Percentiles rank a stretch among this genome's conserved stretches.
These are phyloP conservation scores for Pemphredon lugubris DNA, from an alignment of 2,888 invertebrate species.

Conservation along the genomic window DNA sequence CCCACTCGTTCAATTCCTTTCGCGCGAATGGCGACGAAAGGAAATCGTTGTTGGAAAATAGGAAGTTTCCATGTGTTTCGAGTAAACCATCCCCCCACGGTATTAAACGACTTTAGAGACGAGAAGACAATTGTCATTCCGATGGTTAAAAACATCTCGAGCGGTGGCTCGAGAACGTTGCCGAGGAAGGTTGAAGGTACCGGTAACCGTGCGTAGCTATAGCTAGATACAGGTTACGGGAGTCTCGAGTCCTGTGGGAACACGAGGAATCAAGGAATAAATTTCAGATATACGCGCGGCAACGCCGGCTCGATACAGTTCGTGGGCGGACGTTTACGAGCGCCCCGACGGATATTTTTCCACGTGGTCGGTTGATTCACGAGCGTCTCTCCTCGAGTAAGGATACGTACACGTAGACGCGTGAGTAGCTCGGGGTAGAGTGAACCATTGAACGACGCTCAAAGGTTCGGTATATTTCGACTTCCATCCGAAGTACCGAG, in stretches of 20 bases:
- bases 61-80: neutral
- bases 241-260: conserved; percentile 23
- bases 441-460: no score
- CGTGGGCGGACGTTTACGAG: conserved; percentile 56
- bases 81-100: neutral
- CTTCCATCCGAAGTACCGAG: neutral
- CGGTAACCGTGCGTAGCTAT: conserved; percentile 47
- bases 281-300: conserved; percentile 42
- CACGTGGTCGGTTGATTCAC: conserved; percentile 47
- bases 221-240: conserved; percentile 53
- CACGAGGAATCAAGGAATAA: conserved; percentile 47
- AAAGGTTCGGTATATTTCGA: no score
- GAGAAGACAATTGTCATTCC: no score
- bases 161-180: conserved; percentile 5
- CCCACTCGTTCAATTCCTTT: no score
- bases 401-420: no score
- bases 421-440: neutral
- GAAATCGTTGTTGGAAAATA: neutral
- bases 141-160: conserved; percentile 14
- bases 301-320: conserved; percentile 33
- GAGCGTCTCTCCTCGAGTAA: conserved; percentile 8
- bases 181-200: conserved; percentile 28
- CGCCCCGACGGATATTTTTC: conserved; percentile 48
- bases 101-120: conserved; percentile 21
- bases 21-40: neutral